These are phyloP conservation scores for Telmatherina bonti DNA, from an alignment of 2,797 vertebrate genomes.

Conservation along the genomic window DNA sequence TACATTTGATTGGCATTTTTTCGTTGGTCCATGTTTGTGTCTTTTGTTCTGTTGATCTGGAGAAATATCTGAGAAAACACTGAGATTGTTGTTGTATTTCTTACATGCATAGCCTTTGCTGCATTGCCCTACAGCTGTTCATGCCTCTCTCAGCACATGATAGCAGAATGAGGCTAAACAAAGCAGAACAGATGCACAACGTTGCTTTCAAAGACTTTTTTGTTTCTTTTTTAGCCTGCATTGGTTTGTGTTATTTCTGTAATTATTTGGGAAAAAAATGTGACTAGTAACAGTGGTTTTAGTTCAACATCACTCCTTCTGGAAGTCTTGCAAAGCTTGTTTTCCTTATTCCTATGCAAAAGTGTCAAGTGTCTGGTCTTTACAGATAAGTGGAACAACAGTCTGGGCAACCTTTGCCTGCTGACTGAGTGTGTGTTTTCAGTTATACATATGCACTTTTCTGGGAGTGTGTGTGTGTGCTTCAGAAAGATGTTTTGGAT, in stretches of 20 bases:
- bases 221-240: background rate
- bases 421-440: background rate
- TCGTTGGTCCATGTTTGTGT: slow-evolving; percentile 2
- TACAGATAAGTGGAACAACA: background rate
- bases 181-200: slow-evolving; percentile 24
- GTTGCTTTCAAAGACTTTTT: slow-evolving; percentile 5
- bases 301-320: background rate
- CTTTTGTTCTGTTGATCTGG: slow-evolving; percentile 24
- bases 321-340: background rate
- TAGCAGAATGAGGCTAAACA: slow-evolving; percentile 23
- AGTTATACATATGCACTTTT: background rate
- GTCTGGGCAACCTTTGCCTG: background rate
- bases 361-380: background rate
- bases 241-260: slow-evolving; percentile 27
- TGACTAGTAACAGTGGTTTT: slow-evolving; percentile 6
- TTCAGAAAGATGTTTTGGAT: background rate
- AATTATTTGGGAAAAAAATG: slow-evolving; percentile 22
- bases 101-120: slow-evolving; percentile 39
- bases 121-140: slow-evolving; percentile 20
- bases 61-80: slow-evolving; percentile 45
- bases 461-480: background rate
- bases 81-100: slow-evolving; percentile 33
- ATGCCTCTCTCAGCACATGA: slow-evolving; percentile 48
- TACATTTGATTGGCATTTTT: slow-evolving; percentile 8
- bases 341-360: background rate